phyloP scores from a whole-genome alignment of 2,888 invertebrate species.

The Zhengitettix transpicula region DNA sequence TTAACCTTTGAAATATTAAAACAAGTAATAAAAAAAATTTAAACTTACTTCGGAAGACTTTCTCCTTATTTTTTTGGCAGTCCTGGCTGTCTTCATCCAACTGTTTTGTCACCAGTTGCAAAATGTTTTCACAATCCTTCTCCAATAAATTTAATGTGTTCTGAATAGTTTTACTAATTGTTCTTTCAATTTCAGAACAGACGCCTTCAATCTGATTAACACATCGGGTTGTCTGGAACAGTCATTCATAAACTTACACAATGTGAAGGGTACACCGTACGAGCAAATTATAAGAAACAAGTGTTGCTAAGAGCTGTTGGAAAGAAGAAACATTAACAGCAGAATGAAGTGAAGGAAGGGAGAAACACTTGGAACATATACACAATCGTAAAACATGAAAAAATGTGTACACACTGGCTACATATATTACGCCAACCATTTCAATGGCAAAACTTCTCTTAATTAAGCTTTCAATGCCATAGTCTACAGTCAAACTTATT shows the following conservation, averaged over 20 bases:
- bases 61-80: too few relatives aligned
- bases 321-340: too few relatives aligned
- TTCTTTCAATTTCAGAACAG: slow-evolving; percentile 33
- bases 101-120: slow-evolving; percentile 23
- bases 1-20: not conserved
- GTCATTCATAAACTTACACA: not conserved
- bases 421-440: too few relatives aligned
- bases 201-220: slow-evolving; percentile 38
- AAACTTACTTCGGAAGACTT: not conserved
- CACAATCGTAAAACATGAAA: too few relatives aligned
- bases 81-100: slow-evolving; percentile 21
- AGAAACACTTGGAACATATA: too few relatives aligned
- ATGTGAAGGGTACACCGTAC: not conserved
- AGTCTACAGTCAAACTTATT: too few relatives aligned
- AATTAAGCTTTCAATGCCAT: too few relatives aligned
- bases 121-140: slow-evolving; percentile 31
- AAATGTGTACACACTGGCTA: too few relatives aligned
- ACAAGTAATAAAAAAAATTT: not conserved
- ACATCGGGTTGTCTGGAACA: slow-evolving; percentile 25
- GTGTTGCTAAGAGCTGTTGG: too few relatives aligned
- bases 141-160: slow-evolving; percentile 35
- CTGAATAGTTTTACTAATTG: slow-evolving; percentile 36
- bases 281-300: too few relatives aligned
- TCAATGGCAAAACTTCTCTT: too few relatives aligned
- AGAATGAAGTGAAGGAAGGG: too few relatives aligned